Conservation (phyloP, 2,888 invertebrate species). For the Galeopsomyia nigrocyanea region DNA sequence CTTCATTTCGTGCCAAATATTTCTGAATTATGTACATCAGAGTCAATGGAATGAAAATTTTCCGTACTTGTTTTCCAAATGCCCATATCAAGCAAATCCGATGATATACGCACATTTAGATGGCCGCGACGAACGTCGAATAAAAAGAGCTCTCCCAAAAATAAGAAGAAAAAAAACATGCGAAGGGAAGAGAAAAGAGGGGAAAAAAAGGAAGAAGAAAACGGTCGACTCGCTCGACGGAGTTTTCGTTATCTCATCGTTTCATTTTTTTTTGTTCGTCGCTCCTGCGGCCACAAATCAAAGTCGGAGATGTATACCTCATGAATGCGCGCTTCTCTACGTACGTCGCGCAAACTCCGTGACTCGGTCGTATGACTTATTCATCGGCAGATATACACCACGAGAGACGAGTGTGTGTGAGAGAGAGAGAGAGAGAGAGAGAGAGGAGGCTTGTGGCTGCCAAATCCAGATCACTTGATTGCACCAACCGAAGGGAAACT, state of each 20-base stretch:
- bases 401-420: too few relatives aligned
- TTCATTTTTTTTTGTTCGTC: neutral
- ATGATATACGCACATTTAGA: too few relatives aligned
- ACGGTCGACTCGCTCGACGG: neutral
- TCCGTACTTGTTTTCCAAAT: too few relatives aligned
- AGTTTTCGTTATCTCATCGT: conserved; percentile 23
- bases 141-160: neutral
- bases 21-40: too few relatives aligned
- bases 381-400: conserved; percentile 10
- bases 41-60: too few relatives aligned
- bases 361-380: conserved; percentile 26
- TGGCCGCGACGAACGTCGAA: too few relatives aligned
- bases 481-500: conserved; percentile 9
- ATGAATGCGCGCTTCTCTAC: conserved; percentile 14
- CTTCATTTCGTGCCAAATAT: too few relatives aligned
- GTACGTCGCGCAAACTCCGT: neutral
- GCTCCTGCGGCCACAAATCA: conserved; percentile 17
- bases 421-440: too few relatives aligned
- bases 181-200: neutral
- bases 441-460: conserved; percentile 7
- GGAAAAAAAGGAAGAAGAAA: neutral
- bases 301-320: conserved; percentile 24
- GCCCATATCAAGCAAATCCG: too few relatives aligned
- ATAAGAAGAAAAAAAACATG: neutral
- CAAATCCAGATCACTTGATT: conserved; percentile 12